Percentiles rank a stretch among this genome's conserved stretches.
These are phyloP conservation scores for Paguma larvata DNA, from an alignment of 2,797 vertebrate genomes.

Conservation along the genomic window DNA sequence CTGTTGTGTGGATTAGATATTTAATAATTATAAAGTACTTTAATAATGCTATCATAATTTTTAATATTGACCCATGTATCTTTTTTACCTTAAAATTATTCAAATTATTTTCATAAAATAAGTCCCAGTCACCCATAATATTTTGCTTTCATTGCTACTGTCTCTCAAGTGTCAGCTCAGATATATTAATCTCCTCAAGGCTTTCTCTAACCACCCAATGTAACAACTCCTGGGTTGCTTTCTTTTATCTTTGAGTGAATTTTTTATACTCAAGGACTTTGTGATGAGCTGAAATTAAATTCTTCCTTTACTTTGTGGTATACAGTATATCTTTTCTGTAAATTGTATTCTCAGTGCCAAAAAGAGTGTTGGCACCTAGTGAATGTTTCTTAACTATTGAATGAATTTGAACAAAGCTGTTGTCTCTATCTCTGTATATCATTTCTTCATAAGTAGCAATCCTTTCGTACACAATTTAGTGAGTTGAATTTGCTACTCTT, in stretches of 20 bases:
- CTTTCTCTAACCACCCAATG: background rate
- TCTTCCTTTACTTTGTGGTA: slow-evolving; percentile 25
- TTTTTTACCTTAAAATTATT: background rate
- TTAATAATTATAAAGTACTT: background rate
- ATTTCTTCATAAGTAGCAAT: slow-evolving; percentile 37
- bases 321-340: slow-evolving; percentile 1
- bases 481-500: background rate
- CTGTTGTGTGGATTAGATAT: background rate
- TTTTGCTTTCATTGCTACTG: background rate
- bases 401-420: background rate
- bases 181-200: background rate
- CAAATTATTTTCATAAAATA: background rate
- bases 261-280: background rate
- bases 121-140: background rate
- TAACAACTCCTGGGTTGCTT: background rate
- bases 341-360: background rate
- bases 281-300: slow-evolving; percentile 11
- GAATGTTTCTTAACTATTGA: background rate
- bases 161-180: background rate
- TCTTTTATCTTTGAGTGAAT: background rate
- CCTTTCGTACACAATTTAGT: background rate
- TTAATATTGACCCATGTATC: background rate
- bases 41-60: slow-evolving; percentile 3
- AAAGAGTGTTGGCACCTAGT: background rate
- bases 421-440: background rate